Evolutionary conservation across 1,140 invertebrate genomes (phyloP), one percentile per base, ranked within the genome.

Genomic region (Anastrepha ludens): DNA sequence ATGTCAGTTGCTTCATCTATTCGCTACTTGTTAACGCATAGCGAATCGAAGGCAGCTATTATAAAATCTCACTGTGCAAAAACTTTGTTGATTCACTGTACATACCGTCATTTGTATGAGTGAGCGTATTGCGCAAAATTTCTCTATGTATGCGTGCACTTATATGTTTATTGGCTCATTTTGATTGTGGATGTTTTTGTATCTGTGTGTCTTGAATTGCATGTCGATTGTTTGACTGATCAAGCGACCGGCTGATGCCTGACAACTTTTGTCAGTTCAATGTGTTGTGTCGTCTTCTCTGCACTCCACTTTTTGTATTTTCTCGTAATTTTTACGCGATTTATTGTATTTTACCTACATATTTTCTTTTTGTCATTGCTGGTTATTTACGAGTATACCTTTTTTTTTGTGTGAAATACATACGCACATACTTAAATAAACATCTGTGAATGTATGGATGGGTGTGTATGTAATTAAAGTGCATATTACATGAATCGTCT

Each of bases 261-360:
- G 74, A 81, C 74, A 81, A 55, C 47, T 55, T 81, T 81, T 81
- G 74, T 81, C 44, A 81, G 47, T 13, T 55, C 47, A 81, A 81
- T 81, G 47, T 81, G n/a, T 20, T 29, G 47, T 81, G n/a, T 81
- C 20, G 8, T 55, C 15, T 65, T 13, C 64, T 15, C 9, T 70
- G 67, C 50, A 7, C 44, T 47, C 2, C 17, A 47, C 70, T 41
- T 17, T 47, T 81, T 81, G 47, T 3, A 81, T 20, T 55, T 9
- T 5, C 17, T 47, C 1, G 64, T 39, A 67, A 67, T 67, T 15
- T 67, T 67, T 5, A 5, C 44, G 47, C 29, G 5, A 39, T 67
- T 67, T 67, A 29, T 81, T 81, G n/a, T 7, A 81, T 81, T 81
- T 81, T 81, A 47, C 41, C 17, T 50, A 47, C 6, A 47, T 67